Evolutionary conservation across 2,797 vertebrate species (phyloP), one percentile per base, ranked within the genome.

Genomic region (Fistularia tabacaria): DNA sequence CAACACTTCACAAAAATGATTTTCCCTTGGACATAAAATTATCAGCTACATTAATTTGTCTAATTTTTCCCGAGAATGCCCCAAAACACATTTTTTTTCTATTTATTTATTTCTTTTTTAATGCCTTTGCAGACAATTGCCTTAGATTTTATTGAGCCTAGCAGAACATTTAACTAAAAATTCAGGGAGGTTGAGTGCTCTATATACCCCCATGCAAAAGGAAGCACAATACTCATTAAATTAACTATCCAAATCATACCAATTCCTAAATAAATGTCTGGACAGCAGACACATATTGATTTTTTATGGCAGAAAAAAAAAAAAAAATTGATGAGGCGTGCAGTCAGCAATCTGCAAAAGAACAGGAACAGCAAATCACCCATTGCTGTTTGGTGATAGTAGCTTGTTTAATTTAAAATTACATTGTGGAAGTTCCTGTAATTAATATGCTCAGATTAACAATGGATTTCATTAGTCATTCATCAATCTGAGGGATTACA

Each of bases 201-300:
- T 25, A 25, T 25, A 25, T 25, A 25, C 25, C 5, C 25, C 25
- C 38, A 64, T 36, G 53, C 12, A 53, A 36, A 63, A n/a, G n/a
- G 46, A 13, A 57, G 40, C 53, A 40, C 47, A 57, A 45, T 10
- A 14, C 61, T 57, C 25, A 66, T 59, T 10, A 69, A 65, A 61
- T 58, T 44, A 69, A 63, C 40, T 60, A 15, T 54, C 57, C 14
- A 49, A 66, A 53, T 62, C 52, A 67, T 62, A 56, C 38, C 14
- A 14, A 48, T 8, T 57, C 49, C 49, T 54, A 41, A 69, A 46
- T 52, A 65, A 71, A 58, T 46, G 25, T 5, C 25, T 8, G 40
- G 25, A 53, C 40, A 15, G 51, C 7, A 6, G 39, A 10, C 25
- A 25, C 25, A 25, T 25, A 25, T 25, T 25, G 25, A 25, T 25